Evolutionary conservation across 1,140 invertebrate species (phyloP).

Genomic region (Euglossa dilemma): DNA sequence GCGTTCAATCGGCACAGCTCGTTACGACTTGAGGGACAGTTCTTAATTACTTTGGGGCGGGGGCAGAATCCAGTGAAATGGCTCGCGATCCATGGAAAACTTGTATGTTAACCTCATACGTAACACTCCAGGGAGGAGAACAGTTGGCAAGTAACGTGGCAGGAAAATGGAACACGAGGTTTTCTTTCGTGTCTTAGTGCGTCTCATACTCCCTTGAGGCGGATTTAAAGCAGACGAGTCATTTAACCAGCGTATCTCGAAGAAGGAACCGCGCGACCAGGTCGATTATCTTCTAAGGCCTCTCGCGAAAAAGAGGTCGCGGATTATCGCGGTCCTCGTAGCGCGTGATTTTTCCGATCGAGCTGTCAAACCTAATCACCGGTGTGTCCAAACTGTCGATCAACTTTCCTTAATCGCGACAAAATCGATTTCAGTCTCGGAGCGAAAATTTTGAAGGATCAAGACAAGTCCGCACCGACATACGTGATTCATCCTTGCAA

Average conservation of each 20-base stretch:
- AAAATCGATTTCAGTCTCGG: conserved; percentile 69
- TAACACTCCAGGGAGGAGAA: background rate
- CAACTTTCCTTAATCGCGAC: conserved; percentile 61
- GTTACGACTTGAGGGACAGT: background rate
- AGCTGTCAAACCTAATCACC: background rate
- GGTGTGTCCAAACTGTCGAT: background rate
- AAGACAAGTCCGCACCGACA: conserved; percentile 61
- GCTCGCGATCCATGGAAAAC: background rate
- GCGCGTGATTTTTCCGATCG: no score
- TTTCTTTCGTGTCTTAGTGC: background rate
- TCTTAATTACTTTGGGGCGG: conserved; percentile 6
- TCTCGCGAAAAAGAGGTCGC: background rate
- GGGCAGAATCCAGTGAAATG: no score
- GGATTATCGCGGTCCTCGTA: background rate
- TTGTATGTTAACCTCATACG: background rate
- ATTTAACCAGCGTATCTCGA: background rate
- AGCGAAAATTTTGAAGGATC: conserved; percentile 59
- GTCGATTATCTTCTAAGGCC: conserved; percentile 15
- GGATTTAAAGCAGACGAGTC: conserved; percentile 51
- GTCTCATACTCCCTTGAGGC: conserved; percentile 19
- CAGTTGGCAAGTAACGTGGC: background rate
- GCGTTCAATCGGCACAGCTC: background rate
- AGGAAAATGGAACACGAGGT: background rate
- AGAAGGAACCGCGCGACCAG: background rate
- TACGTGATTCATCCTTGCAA: conserved; percentile 73